Evolutionary conservation across 2,797 vertebrate genomes (phyloP).

Genomic region (Gallirallus australis): DNA sequence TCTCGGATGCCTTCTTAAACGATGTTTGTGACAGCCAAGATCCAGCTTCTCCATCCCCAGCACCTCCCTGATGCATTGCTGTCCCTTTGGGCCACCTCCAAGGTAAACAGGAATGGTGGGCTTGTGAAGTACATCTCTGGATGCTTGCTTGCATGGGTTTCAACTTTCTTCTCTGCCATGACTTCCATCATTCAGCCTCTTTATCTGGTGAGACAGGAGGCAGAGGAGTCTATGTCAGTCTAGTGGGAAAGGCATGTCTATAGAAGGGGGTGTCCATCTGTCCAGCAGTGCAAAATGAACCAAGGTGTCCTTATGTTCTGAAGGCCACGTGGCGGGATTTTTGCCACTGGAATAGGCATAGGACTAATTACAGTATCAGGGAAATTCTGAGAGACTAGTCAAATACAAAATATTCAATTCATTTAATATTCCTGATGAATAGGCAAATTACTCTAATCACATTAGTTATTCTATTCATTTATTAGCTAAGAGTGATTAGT

Average conservation of each 20-base stretch:
- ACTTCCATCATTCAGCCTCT: neutral
- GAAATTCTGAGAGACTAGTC: constrained; percentile 70
- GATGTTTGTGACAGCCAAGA: neutral
- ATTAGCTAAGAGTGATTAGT: constrained; percentile 81
- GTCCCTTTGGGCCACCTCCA: neutral
- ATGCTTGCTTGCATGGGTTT: neutral
- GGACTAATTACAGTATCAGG: constrained; percentile 75
- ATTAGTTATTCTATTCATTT: constrained; percentile 84
- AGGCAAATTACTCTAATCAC: constrained; percentile 81
- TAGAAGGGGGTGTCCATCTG: neutral
- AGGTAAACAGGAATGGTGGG: neutral
- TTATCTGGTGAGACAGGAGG: neutral
- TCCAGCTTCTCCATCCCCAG: neutral
- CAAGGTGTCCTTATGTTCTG: neutral
- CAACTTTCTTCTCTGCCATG: neutral
- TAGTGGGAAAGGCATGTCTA: neutral
- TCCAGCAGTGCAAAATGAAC: neutral
- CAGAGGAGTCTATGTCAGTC: neutral
- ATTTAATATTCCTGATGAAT: constrained; percentile 81
- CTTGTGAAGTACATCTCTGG: neutral
- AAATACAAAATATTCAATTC: constrained; percentile 79
- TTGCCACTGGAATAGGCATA: constrained; percentile 25
- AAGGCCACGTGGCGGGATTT: neutral
- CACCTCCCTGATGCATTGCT: neutral
- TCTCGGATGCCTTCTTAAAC: neutral